Evolutionary conservation across 2,797 vertebrate species (phyloP), one percentile per base, ranked within the genome.

Genomic region (Pogonophryne albipinna): DNA sequence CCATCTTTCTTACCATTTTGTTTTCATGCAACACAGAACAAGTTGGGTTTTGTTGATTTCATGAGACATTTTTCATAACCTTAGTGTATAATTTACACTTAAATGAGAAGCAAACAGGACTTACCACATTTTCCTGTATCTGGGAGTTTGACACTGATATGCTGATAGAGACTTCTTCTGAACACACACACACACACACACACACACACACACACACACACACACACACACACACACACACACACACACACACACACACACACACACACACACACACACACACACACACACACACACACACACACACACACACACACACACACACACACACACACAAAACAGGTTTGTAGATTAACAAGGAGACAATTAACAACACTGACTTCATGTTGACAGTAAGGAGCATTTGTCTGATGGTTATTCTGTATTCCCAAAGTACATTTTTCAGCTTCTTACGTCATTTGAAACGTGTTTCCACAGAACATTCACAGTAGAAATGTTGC

Each of bases 91-190:
- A 31, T 1, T 31, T 4, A 16, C 9, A 1, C 20, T 16, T 15
- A 10, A 49, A 8, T 3, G 16, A 41, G 6, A 10, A 15, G 16
- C 57, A 9, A 5, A 12, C 0, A 0, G 6, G 13, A 75, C 88
- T 96, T 80, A 97, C 97, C 95, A 97, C 96, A 49, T 97, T 97
- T 79, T 97, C 96, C 77, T 96, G 94, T 42, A 97, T 94, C 85
- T 97, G 96, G 84, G 94, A 96, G 72, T 96, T 97, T 79, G 96
- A 96, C 86, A 97, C 96, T 49, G 96, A 97, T 91, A 97, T 97
- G 91, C 95, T 97, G 76, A 96, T 86, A 62, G 94, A 96, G 11
- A 96, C 78, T 61, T 97, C 96, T 80, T 96, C 97, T 97, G 94
- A 75, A 44, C 79, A 86, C 77, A 87, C 67, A 89, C 34, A 6